Conservation (phyloP, 2,888 invertebrate species). For the Caenorhabditis sp. region DNA sequence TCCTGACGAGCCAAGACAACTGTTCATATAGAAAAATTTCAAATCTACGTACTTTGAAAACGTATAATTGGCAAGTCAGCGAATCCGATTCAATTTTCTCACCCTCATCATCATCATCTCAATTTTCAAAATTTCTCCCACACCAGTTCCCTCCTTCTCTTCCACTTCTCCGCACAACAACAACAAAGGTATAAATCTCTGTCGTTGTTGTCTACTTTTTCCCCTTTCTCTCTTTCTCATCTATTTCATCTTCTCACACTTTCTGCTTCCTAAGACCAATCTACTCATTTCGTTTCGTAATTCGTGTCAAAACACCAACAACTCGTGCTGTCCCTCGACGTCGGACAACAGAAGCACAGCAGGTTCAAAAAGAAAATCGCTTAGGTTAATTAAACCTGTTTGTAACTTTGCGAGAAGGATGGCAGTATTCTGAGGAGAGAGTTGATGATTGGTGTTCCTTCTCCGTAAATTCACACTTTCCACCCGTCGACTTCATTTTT, state of each 20-base stretch:
- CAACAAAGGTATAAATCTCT: slow-evolving; percentile 43
- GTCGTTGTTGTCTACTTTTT: slow-evolving; percentile 30
- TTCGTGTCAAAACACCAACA: slow-evolving; percentile 8
- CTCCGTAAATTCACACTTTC: neutral
- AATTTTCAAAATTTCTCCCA: slow-evolving; percentile 40
- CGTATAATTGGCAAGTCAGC: neutral
- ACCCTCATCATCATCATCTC: slow-evolving; percentile 18
- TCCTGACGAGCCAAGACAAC: no score
- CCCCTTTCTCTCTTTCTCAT: no score
- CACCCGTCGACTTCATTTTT: slow-evolving; percentile 9
- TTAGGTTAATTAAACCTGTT: slow-evolving; percentile 58
- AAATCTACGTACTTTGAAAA: neutral
- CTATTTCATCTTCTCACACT: neutral
- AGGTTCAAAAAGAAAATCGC: slow-evolving; percentile 21
- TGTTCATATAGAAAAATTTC: no score
- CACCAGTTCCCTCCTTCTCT: slow-evolving; percentile 19
- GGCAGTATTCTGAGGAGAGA: neutral
- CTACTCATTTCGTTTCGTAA: slow-evolving; percentile 15
- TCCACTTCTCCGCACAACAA: slow-evolving; percentile 35
- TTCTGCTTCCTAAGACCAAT: neutral
- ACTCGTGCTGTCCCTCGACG: no score
- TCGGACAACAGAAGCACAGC: slow-evolving; percentile 1
- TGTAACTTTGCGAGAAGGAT: neutral
- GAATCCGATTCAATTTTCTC: slow-evolving; percentile 34
- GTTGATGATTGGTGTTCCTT: slow-evolving; percentile 27